phyloP scores from a whole-genome alignment of 2,888 invertebrate genomes.

The Elysia crispata region DNA sequence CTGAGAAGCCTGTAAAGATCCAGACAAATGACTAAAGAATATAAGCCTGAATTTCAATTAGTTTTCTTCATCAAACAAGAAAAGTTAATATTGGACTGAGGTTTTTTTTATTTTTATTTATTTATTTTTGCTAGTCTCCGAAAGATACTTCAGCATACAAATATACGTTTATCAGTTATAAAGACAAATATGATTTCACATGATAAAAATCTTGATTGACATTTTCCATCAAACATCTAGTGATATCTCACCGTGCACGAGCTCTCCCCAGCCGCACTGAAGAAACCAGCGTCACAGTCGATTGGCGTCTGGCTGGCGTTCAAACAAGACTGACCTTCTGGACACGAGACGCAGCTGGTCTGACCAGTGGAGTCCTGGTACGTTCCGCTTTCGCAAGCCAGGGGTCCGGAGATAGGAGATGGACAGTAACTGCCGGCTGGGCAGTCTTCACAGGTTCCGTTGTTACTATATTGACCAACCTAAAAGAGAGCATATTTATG shows the following conservation, averaged over 20 bases:
- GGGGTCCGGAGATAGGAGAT: slow-evolving; percentile 61
- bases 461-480: slow-evolving; percentile 71
- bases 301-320: slow-evolving; percentile 58
- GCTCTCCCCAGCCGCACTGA: slow-evolving; percentile 65
- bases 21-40: too few species aligned
- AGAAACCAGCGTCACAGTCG: slow-evolving; percentile 68
- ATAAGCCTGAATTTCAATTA: too few species aligned
- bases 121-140: too few species aligned
- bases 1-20: too few species aligned
- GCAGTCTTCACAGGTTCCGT: slow-evolving; percentile 66
- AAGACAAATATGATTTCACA: too few species aligned
- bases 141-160: too few species aligned
- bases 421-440: slow-evolving; percentile 70
- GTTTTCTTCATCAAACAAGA: too few species aligned
- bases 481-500: slow-evolving; percentile 40
- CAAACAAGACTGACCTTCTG: slow-evolving; percentile 66
- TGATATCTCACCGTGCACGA: slow-evolving; percentile 63
- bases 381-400: slow-evolving; percentile 67
- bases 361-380: slow-evolving; percentile 70
- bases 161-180: too few species aligned
- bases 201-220: too few species aligned
- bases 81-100: too few species aligned
- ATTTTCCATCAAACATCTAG: too few species aligned
- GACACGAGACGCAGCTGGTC: slow-evolving; percentile 69
- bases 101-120: too few species aligned